Conservation (phyloP, 2,888 invertebrate species). For the Hyalella azteca region DNA sequence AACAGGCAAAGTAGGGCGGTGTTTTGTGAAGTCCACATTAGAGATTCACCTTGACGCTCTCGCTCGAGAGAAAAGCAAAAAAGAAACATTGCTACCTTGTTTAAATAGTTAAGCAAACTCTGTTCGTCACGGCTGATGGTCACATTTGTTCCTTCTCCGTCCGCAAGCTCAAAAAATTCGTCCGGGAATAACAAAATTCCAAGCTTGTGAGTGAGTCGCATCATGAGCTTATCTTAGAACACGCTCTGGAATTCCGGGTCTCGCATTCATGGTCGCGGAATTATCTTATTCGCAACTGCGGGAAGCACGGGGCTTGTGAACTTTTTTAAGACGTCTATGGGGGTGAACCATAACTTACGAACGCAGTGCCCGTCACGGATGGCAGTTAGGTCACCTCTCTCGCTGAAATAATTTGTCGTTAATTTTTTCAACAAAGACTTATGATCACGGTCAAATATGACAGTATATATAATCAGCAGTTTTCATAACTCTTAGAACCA, state of each 20-base stretch:
- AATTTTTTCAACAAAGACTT: too few species aligned
- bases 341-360: too few species aligned
- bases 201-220: constrained; percentile 15
- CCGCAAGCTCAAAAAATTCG: constrained; percentile 9
- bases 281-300: too few species aligned
- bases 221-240: constrained; percentile 18
- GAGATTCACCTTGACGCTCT: constrained; percentile 26
- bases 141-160: constrained; percentile 15
- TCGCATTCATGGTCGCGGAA: not conserved
- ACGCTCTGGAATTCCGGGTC: not conserved
- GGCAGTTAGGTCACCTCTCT: too few species aligned
- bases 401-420: too few species aligned
- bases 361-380: too few species aligned
- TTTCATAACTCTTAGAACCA: too few species aligned
- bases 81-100: constrained; percentile 29
- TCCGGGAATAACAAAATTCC: constrained; percentile 13
- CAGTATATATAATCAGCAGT: too few species aligned
- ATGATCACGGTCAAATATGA: too few species aligned
- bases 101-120: constrained; percentile 34
- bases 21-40: constrained; percentile 16
- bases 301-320: too few species aligned
- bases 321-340: too few species aligned
- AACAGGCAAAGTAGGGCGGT: constrained; percentile 8
- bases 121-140: constrained; percentile 27
- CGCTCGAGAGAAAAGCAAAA: constrained; percentile 13